These are phyloP conservation scores for Hypsibius dujardini DNA, from an alignment of 1,140 invertebrate genomes.

Conservation along the genomic window DNA sequence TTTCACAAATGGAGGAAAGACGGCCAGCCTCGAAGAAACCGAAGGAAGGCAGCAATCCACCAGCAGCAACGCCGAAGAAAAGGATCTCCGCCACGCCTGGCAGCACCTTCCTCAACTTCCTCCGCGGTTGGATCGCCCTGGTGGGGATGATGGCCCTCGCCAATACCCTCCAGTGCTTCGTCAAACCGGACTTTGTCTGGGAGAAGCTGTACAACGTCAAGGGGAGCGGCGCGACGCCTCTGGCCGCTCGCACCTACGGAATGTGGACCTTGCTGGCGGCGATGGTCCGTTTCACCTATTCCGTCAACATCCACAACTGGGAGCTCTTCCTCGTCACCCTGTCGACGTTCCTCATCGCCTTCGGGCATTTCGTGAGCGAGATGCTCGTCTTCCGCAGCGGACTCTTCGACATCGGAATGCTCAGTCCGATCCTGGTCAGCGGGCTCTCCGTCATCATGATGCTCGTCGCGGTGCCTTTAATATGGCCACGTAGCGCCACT, in stretches of 20 bases:
- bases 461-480: not conserved
- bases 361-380: slow-evolving; percentile 26
- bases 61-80: too few relatives aligned
- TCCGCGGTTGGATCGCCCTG: slow-evolving; percentile 28
- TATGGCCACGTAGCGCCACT: slow-evolving; percentile 12
- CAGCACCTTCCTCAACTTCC: slow-evolving; percentile 21
- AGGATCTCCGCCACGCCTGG: not conserved
- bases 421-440: not conserved
- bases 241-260: slow-evolving; percentile 27
- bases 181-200: slow-evolving; percentile 25
- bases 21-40: too few relatives aligned
- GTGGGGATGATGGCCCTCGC: slow-evolving; percentile 28
- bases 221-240: slow-evolving; percentile 23
- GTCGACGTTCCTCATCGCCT: slow-evolving; percentile 26
- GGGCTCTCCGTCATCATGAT: not conserved
- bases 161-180: slow-evolving; percentile 28
- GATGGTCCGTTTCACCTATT: slow-evolving; percentile 22
- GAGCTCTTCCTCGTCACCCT: slow-evolving; percentile 26
- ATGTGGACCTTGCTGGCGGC: slow-evolving; percentile 27
- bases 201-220: slow-evolving; percentile 25
- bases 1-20: too few relatives aligned
- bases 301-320: slow-evolving; percentile 22
- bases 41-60: too few relatives aligned
- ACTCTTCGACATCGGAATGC: slow-evolving; percentile 18
- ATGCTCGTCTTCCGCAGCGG: slow-evolving; percentile 24